phyloP scores from a whole-genome alignment of 2,888 invertebrate species.

The Dastarcus helophoroides region DNA sequence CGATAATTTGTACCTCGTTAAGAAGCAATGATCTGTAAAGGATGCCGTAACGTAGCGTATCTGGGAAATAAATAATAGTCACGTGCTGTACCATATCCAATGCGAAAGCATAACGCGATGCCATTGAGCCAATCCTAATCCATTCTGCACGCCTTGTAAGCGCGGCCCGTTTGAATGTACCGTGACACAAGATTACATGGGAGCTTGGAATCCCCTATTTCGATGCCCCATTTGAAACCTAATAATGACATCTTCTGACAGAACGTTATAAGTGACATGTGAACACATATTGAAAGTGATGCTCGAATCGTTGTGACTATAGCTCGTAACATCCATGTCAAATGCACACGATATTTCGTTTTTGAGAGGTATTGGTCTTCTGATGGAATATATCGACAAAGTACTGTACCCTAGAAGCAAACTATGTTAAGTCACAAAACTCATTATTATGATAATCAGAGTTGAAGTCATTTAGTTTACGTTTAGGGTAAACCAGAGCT shows the following conservation, averaged over 20 bases:
- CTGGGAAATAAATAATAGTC: slow-evolving; percentile 39
- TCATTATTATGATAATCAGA: no score
- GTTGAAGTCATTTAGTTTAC: no score
- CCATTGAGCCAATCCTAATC: slow-evolving; percentile 29
- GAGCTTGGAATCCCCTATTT: slow-evolving; percentile 18
- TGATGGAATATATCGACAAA: no score
- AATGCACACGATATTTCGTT: no score
- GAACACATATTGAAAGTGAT: slow-evolving; percentile 1
- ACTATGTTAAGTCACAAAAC: no score
- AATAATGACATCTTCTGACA: slow-evolving; percentile 3
- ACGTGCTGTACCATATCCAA: slow-evolving; percentile 49
- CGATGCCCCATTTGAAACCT: neutral
- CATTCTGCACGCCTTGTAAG: slow-evolving; percentile 34
- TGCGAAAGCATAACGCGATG: slow-evolving; percentile 28
- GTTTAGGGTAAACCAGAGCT: no score
- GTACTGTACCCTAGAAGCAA: no score
- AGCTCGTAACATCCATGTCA: no score
- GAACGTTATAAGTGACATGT: neutral
- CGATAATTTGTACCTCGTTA: no score
- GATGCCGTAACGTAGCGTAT: slow-evolving; percentile 22
- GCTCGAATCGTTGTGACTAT: neutral
- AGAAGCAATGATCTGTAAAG: slow-evolving; percentile 23
- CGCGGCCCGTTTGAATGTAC: slow-evolving; percentile 31
- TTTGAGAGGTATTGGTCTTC: no score
- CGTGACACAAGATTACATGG: slow-evolving; percentile 36